Percentiles rank a stretch among this genome's conserved stretches.
Conservation (phyloP, 2,888 invertebrate genomes). For the Hyppa rectilinea region DNA sequence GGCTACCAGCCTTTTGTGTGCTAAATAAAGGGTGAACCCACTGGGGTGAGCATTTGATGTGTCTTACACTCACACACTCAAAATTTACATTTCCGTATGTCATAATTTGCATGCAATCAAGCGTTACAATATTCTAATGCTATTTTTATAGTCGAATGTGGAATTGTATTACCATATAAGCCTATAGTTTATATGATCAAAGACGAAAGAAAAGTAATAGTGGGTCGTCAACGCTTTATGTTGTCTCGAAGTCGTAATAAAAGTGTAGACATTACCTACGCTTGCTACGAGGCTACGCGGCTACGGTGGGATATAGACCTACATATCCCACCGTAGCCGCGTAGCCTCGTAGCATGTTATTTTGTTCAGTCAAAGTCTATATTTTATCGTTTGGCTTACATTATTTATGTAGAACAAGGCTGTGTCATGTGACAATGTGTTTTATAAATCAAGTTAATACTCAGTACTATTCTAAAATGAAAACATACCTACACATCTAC, state of each 20-base stretch:
- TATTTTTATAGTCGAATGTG: conserved; percentile 49
- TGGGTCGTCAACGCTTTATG: conserved; percentile 39
- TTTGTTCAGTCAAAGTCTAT: background rate
- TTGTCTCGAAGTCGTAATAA: conserved; percentile 45
- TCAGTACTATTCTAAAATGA: too few relatives aligned
- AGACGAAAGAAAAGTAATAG: conserved; percentile 46
- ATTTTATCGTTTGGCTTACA: background rate
- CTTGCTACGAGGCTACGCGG: conserved; percentile 17
- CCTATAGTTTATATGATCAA: conserved; percentile 56
- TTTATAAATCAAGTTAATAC: too few relatives aligned
- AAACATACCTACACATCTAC: background rate
- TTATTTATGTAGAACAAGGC: too few relatives aligned
- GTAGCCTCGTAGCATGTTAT: conserved; percentile 11
- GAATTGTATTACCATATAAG: conserved; percentile 30
- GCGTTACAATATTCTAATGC: conserved; percentile 70
- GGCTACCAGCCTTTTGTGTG: conserved; percentile 78
- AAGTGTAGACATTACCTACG: conserved; percentile 35
- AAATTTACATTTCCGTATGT: conserved; percentile 79
- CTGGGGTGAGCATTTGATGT: conserved; percentile 73
- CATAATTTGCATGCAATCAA: conserved; percentile 84
- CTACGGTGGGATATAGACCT: conserved; percentile 21
- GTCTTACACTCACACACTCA: conserved; percentile 74
- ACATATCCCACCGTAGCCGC: too few relatives aligned
- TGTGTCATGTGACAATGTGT: too few relatives aligned
- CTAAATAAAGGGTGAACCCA: conserved; percentile 80